These are phyloP conservation scores for Nasonovia ribisnigri DNA, from an alignment of 2,888 invertebrate species.

Conservation along the genomic window DNA sequence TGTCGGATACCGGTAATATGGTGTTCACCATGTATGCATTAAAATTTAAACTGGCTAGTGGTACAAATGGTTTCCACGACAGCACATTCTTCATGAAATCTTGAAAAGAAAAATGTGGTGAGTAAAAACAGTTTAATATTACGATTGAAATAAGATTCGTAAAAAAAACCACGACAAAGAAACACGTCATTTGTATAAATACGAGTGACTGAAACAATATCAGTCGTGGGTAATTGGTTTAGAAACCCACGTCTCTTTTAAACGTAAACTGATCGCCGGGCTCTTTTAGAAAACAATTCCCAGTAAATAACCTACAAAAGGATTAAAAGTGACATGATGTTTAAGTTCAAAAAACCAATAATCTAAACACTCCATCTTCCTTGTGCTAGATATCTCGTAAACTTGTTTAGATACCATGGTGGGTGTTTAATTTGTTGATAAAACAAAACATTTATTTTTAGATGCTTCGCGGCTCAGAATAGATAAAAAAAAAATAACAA, in stretches of 20 bases:
- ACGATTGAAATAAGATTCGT: background rate
- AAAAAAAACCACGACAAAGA: background rate
- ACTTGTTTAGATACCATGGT: background rate
- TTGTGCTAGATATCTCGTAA: background rate
- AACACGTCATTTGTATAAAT: background rate
- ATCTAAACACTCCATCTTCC: background rate
- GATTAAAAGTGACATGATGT: background rate
- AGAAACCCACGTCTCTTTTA: background rate
- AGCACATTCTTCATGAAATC: slow-evolving; percentile 65
- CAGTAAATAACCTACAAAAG: background rate
- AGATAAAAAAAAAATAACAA: background rate
- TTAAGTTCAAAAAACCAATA: background rate
- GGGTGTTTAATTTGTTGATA: background rate
- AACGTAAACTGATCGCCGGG: background rate
- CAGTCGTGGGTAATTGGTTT: background rate
- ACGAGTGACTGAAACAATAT: background rate
- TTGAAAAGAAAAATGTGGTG: slow-evolving; percentile 28
- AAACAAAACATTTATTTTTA: background rate
- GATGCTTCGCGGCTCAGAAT: background rate
- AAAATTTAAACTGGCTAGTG: slow-evolving; percentile 64
- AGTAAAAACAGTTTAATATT: background rate
- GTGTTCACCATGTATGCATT: slow-evolving; percentile 76
- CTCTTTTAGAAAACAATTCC: background rate
- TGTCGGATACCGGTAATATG: slow-evolving; percentile 72
- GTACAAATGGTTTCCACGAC: slow-evolving; percentile 65